These are phyloP conservation scores for Amblyteles armatorius DNA, from an alignment of 2,888 invertebrate genomes.

Conservation along the genomic window DNA sequence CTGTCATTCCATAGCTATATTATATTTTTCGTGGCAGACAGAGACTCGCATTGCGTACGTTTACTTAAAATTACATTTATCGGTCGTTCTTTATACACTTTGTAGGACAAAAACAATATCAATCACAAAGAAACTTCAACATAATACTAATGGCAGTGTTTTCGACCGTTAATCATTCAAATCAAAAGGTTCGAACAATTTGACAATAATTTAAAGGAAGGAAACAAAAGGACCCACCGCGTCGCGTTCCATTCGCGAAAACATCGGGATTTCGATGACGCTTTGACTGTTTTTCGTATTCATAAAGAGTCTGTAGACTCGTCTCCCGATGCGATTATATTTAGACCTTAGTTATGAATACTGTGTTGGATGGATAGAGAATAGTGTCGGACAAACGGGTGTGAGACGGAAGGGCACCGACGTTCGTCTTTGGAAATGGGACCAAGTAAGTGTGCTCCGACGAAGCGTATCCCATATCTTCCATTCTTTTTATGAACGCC, in stretches of 20 bases:
- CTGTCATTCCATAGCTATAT: conserved; percentile 1
- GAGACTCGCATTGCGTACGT: conserved; percentile 17
- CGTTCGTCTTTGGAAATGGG: conserved; percentile 81
- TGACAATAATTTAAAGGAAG: conserved; percentile 46
- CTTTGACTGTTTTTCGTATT: conserved; percentile 8
- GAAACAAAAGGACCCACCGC: conserved; percentile 23
- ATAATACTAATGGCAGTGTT: conserved; percentile 67
- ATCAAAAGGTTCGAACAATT: conserved; percentile 12
- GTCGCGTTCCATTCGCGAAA: conserved; percentile 2
- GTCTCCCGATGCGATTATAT: conserved; percentile 13
- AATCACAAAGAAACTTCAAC: conserved; percentile 46
- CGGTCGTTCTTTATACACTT: conserved; percentile 38
- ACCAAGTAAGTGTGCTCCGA: conserved; percentile 81
- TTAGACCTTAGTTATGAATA: conserved; percentile 83
- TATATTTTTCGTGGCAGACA: neutral
- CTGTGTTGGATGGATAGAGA: conserved; percentile 82
- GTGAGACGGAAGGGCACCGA: conserved; percentile 79
- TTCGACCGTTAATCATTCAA: conserved; percentile 31
- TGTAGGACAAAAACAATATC: conserved; percentile 20
- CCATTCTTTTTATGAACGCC: conserved; percentile 81
- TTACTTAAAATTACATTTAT: neutral
- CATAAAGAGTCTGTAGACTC: conserved; percentile 21
- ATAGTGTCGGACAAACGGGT: conserved; percentile 80
- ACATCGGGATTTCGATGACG: neutral
- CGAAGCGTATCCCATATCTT: conserved; percentile 80